These are phyloP conservation scores for Yoshiicerus persimilis DNA, from an alignment of 1,140 invertebrate genomes.

Conservation along the genomic window DNA sequence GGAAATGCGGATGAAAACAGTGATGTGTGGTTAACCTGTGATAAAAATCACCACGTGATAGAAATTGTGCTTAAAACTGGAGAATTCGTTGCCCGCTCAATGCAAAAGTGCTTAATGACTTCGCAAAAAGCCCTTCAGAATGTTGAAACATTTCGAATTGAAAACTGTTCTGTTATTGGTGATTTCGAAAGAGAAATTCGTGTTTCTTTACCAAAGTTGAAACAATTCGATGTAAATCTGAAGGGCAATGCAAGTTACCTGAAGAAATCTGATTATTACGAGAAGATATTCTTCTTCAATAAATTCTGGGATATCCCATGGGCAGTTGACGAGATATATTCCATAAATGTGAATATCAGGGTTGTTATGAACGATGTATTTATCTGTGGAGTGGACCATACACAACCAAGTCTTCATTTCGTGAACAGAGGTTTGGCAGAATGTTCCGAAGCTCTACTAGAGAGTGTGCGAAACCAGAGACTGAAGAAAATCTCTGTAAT, in stretches of 20 bases:
- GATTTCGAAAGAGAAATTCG: background rate
- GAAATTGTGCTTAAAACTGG: background rate
- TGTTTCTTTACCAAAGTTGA: background rate
- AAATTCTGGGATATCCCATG: slow-evolving; percentile 5
- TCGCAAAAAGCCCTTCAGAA: background rate
- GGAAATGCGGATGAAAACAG: background rate
- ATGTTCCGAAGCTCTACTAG: background rate
- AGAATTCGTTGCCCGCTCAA: background rate
- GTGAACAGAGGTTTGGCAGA: background rate
- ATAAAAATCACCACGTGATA: background rate
- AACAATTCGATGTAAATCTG: background rate
- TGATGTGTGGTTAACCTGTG: background rate
- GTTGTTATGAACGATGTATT: background rate
- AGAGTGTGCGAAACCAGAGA: background rate
- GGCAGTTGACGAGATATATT: background rate
- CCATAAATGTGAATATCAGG: background rate
- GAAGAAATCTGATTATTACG: background rate
- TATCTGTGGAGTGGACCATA: background rate
- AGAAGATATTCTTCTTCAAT: slow-evolving; percentile 4
- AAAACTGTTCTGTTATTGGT: background rate
- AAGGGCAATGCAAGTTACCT: background rate
- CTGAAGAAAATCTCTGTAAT: background rate
- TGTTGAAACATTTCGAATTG: background rate
- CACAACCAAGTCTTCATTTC: background rate
- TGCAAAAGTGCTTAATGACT: background rate